These are phyloP conservation scores for Macaria liturata DNA, from an alignment of 2,888 invertebrate species.

Conservation along the genomic window DNA sequence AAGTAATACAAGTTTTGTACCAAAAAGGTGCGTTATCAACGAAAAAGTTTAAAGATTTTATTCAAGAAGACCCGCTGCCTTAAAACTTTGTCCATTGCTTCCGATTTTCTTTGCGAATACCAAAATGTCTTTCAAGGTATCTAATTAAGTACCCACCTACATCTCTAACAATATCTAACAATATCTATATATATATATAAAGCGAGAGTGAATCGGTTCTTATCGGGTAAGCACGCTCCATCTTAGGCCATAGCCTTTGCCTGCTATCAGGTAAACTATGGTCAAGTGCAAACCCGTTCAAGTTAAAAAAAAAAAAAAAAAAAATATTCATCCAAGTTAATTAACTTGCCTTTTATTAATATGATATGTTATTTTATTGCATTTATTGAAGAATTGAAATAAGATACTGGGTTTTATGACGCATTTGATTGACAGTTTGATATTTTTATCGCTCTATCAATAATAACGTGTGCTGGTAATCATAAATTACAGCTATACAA, in stretches of 20 bases:
- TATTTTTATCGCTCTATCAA: conserved; percentile 21
- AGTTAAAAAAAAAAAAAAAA: too few species aligned
- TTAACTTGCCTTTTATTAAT: conserved; percentile 13
- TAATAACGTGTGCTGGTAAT: conserved; percentile 1
- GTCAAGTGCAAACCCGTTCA: too few species aligned
- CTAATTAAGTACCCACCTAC: conserved; percentile 15
- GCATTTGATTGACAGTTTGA: conserved; percentile 16
- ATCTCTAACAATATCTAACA: conserved; percentile 10
- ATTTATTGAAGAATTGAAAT: conserved; percentile 12
- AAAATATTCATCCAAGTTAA: conserved; percentile 8
- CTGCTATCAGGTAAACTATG: too few species aligned
- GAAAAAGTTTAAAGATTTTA: conserved; percentile 76
- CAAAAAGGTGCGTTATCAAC: conserved; percentile 62
- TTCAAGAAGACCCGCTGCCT: conserved; percentile 57
- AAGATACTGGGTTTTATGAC: conserved; percentile 11
- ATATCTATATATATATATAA: too few species aligned
- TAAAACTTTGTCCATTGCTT: conserved; percentile 64
- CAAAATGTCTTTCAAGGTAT: conserved; percentile 26
- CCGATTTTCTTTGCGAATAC: conserved; percentile 25
- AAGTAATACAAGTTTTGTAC: conserved; percentile 53
- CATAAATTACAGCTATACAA: conserved; percentile 5
- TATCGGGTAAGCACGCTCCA: too few species aligned
- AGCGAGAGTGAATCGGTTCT: too few species aligned
- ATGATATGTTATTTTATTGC: conserved; percentile 9
- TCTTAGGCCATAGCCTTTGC: too few species aligned